phyloP scores from a whole-genome alignment of 2,888 invertebrate species.

The Lithophane socia region DNA sequence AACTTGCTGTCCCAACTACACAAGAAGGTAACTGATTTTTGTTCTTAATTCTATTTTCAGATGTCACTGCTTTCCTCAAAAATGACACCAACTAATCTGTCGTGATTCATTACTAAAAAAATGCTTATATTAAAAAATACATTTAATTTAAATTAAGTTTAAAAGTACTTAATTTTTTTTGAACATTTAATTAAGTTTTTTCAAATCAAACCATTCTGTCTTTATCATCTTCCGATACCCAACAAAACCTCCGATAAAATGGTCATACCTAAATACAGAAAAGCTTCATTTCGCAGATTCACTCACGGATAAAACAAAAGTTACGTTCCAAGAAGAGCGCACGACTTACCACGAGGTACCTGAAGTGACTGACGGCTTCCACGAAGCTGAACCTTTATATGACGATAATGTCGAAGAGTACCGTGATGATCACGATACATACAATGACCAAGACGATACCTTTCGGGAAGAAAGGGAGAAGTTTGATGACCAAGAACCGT shows the following conservation, averaged over 20 bases:
- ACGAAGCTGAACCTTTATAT: slow-evolving; percentile 76
- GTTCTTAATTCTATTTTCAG: slow-evolving; percentile 4
- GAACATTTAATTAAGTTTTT: not conserved
- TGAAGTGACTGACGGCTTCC: slow-evolving; percentile 78
- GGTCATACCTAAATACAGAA: slow-evolving; percentile 20
- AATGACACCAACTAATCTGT: not conserved
- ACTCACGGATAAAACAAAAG: slow-evolving; percentile 83
- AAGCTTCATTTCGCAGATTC: slow-evolving; percentile 73
- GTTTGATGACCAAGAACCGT: slow-evolving; percentile 82
- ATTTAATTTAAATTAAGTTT: not conserved
- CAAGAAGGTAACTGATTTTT: slow-evolving; percentile 81
- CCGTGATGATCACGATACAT: slow-evolving; percentile 74
- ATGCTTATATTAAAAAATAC: not conserved
- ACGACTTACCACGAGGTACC: slow-evolving; percentile 86
- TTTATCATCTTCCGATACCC: not conserved
- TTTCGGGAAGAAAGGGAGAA: slow-evolving; percentile 81
- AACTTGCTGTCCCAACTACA: slow-evolving; percentile 83
- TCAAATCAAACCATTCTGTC: not conserved
- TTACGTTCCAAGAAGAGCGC: slow-evolving; percentile 84
- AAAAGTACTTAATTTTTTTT: no score
- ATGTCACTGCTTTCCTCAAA: not conserved
- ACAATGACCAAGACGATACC: slow-evolving; percentile 74
- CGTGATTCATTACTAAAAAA: not conserved
- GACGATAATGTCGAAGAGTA: slow-evolving; percentile 82
- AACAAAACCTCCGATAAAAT: not conserved